These are phyloP conservation scores for Meganola albula DNA, from an alignment of 2,888 invertebrate species.

Conservation along the genomic window DNA sequence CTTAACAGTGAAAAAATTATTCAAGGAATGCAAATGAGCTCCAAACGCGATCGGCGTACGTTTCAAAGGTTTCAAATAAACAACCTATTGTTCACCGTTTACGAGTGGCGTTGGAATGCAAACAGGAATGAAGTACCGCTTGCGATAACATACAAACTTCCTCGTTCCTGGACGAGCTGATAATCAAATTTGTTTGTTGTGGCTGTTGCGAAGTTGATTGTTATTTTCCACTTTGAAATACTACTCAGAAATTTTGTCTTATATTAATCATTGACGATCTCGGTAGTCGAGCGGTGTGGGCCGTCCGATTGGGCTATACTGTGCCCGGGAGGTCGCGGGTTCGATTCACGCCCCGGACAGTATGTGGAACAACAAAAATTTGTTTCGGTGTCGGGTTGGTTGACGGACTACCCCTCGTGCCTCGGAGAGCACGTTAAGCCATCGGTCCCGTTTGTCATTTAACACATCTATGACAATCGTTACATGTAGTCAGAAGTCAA, in stretches of 20 bases:
- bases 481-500: no score
- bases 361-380: no score
- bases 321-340: no score
- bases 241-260: background rate
- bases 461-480: no score
- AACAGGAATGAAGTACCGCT: slow-evolving; percentile 51
- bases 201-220: slow-evolving; percentile 4
- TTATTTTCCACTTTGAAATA: background rate
- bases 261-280: no score
- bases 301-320: no score
- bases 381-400: no score
- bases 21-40: slow-evolving; percentile 26
- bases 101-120: slow-evolving; percentile 53
- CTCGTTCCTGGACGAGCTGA: slow-evolving; percentile 22
- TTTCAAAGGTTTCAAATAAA: slow-evolving; percentile 25
- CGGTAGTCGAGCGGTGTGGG: no score
- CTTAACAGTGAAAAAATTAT: background rate
- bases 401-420: no score
- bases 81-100: slow-evolving; percentile 51
- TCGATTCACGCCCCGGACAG: no score
- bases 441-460: no score
- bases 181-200: slow-evolving; percentile 23
- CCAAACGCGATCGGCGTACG: slow-evolving; percentile 19
- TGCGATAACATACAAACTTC: slow-evolving; percentile 43
- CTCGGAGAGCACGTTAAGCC: no score